Conservation (phyloP, 2,113 vertebrate genomes). For the Herpetotheres cachinnans region DNA sequence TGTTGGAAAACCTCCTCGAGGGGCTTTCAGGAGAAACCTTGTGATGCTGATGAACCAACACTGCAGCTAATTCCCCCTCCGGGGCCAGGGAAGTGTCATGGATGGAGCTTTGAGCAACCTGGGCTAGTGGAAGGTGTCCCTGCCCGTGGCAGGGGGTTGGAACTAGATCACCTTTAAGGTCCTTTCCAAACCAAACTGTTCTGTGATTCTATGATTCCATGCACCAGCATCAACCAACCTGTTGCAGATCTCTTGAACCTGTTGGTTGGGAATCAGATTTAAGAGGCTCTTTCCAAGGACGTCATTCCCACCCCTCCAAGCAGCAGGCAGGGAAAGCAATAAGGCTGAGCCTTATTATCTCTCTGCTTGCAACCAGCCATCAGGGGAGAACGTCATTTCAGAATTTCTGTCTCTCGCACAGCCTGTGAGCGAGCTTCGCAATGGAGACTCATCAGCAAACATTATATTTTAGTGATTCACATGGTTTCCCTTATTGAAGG, state of each 20-base stretch:
- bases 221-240: rapidly evolving
- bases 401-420: neutral
- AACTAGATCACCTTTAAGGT: too few relatives aligned
- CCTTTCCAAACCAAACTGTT: too few relatives aligned
- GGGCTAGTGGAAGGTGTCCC: too few relatives aligned
- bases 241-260: neutral
- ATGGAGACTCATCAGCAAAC: neutral
- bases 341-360: neutral
- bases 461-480: neutral
- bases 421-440: neutral
- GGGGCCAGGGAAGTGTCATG: rapidly evolving
- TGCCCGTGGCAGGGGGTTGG: too few relatives aligned
- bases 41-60: neutral
- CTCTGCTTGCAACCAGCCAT: neutral
- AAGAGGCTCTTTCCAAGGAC: neutral
- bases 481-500: neutral
- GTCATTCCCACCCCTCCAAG: neutral
- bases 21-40: neutral
- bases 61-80: rapidly evolving
- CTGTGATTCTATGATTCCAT: neutral
- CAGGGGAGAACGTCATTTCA: rapidly evolving
- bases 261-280: rapidly evolving
- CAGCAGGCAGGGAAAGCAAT: neutral
- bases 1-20: neutral
- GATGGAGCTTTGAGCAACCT: too few relatives aligned